Evolutionary conservation across 2,888 invertebrate species (phyloP).

Genomic region (Scaptomyza cyrtandrae): DNA sequence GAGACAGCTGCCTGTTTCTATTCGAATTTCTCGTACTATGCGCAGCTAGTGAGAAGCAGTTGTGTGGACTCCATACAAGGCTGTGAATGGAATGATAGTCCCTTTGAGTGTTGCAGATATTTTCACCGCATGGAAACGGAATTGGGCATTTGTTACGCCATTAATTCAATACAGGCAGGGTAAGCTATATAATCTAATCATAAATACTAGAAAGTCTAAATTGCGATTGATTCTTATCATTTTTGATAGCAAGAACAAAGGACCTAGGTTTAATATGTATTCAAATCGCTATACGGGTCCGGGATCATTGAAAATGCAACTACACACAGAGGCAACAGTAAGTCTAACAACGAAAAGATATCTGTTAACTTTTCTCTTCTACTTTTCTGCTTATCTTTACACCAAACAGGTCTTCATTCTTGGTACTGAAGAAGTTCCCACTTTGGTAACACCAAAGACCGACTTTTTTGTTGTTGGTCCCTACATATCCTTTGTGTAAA

Average conservation of each 20-base stretch:
- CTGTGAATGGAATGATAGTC: slow-evolving; percentile 87
- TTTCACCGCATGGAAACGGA: slow-evolving; percentile 89
- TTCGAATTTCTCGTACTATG: slow-evolving; percentile 87
- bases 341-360: not conserved
- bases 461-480: slow-evolving; percentile 87
- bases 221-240: too few relatives aligned
- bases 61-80: slow-evolving; percentile 86
- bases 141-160: slow-evolving; percentile 88
- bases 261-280: slow-evolving; percentile 86
- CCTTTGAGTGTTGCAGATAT: slow-evolving; percentile 88
- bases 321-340: slow-evolving; percentile 85
- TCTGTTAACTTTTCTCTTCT: not conserved
- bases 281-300: slow-evolving; percentile 88
- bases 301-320: slow-evolving; percentile 86
- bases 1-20: slow-evolving; percentile 86
- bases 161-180: slow-evolving; percentile 87
- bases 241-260: slow-evolving; percentile 61
- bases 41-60: slow-evolving; percentile 86
- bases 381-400: not conserved
- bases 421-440: slow-evolving; percentile 89
- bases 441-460: slow-evolving; percentile 87
- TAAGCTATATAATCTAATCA: slow-evolving; percentile 28
- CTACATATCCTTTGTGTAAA: slow-evolving; percentile 84
- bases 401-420: slow-evolving; percentile 86
- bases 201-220: too few relatives aligned